Evolutionary conservation across 1,140 invertebrate genomes (phyloP).

Genomic region (Microplitis mediator): DNA sequence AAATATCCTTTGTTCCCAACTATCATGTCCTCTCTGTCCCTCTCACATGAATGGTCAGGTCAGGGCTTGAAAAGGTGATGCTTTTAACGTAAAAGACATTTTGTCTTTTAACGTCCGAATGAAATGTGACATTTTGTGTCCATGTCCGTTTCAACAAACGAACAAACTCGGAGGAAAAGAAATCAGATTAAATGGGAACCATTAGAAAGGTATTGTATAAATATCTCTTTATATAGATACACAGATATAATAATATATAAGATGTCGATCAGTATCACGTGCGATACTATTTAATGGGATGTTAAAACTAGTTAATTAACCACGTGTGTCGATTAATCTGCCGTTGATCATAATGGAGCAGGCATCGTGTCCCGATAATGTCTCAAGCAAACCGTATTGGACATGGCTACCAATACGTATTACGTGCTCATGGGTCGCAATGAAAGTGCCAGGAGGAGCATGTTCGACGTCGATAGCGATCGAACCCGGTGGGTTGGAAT

Average conservation of each 20-base stretch:
- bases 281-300: slow-evolving; percentile 9
- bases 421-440: slow-evolving; percentile 10
- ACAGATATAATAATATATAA: no score
- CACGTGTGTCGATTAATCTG: slow-evolving; percentile 20
- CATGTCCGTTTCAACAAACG: no score
- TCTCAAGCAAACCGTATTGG: slow-evolving; percentile 4
- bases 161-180: no score
- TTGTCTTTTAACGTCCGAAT: neutral
- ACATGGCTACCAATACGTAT: slow-evolving; percentile 13
- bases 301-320: slow-evolving; percentile 18
- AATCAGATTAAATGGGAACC: no score
- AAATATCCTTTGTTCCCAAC: neutral
- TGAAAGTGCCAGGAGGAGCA: slow-evolving; percentile 19
- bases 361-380: slow-evolving; percentile 18
- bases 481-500: neutral
- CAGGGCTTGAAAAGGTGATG: neutral
- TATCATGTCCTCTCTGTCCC: no score
- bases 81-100: slow-evolving; percentile 1
- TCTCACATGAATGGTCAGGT: neutral
- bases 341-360: slow-evolving; percentile 17
- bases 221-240: no score
- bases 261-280: slow-evolving; percentile 4
- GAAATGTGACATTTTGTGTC: no score
- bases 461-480: slow-evolving; percentile 20
- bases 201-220: no score